These are phyloP conservation scores for Lacerta agilis DNA, from an alignment of 2,797 vertebrate genomes.

Conservation along the genomic window DNA sequence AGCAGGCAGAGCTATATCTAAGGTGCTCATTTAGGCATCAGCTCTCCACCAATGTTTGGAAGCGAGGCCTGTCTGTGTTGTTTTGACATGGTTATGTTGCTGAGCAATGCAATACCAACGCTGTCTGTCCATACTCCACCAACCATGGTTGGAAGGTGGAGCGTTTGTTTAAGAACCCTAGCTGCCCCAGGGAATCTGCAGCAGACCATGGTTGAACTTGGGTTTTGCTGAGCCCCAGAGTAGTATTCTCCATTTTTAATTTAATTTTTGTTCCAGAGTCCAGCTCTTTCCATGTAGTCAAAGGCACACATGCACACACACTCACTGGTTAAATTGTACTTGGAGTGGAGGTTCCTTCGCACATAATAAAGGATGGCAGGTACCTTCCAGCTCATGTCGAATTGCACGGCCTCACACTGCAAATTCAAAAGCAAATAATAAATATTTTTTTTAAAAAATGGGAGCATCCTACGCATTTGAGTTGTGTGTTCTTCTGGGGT, in stretches of 20 bases:
- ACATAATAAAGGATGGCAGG: conserved; percentile 95
- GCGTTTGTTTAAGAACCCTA: not conserved
- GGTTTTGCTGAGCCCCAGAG: not conserved
- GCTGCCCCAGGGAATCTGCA: not conserved
- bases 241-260: not conserved
- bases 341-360: conserved; percentile 92
- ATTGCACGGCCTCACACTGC: conserved; percentile 94
- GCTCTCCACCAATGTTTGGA: not conserved
- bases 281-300: not conserved
- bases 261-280: too few relatives aligned
- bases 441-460: not conserved
- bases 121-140: not conserved
- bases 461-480: not conserved
- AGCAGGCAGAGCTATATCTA: not conserved
- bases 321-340: conserved; percentile 94
- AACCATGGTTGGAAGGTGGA: not conserved
- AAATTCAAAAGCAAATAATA: conserved; percentile 13
- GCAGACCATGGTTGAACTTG: not conserved
- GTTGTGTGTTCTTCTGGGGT: not conserved
- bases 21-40: not conserved
- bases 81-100: not conserved
- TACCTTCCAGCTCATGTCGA: conserved; percentile 96
- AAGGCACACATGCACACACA: not conserved
- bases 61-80: not conserved
- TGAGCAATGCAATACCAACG: not conserved